phyloP scores from a whole-genome alignment of 2,113 vertebrate species.

The Malaclemys terrapin region DNA sequence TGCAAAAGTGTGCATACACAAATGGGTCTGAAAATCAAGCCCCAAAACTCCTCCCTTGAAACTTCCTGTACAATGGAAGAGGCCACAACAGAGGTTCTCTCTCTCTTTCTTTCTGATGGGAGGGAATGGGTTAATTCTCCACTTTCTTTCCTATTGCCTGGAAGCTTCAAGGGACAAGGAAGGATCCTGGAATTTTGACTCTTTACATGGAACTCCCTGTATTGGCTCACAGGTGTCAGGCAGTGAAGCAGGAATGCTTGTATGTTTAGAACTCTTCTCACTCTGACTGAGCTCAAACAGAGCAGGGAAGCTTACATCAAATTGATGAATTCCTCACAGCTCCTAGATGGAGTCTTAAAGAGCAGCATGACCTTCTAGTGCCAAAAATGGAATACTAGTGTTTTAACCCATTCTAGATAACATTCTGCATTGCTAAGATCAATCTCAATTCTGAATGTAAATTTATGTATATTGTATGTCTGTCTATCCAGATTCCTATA shows the following conservation, averaged over 20 bases:
- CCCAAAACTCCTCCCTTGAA: background rate
- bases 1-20: background rate
- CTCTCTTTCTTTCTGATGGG: background rate
- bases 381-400: background rate
- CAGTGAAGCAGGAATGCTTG: background rate
- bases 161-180: background rate
- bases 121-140: background rate
- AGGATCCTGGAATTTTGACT: accelerated
- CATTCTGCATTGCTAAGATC: background rate
- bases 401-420: background rate
- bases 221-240: background rate
- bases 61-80: background rate
- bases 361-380: background rate
- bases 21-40: background rate
- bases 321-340: background rate
- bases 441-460: background rate
- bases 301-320: background rate
- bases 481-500: background rate
- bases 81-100: background rate
- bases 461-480: background rate
- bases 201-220: background rate
- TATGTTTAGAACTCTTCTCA: background rate
- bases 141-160: background rate
- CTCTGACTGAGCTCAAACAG: background rate
- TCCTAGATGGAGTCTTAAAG: background rate